Evolutionary conservation across 2,797 vertebrate species (phyloP).

Genomic region (Pteropus rufus): DNA sequence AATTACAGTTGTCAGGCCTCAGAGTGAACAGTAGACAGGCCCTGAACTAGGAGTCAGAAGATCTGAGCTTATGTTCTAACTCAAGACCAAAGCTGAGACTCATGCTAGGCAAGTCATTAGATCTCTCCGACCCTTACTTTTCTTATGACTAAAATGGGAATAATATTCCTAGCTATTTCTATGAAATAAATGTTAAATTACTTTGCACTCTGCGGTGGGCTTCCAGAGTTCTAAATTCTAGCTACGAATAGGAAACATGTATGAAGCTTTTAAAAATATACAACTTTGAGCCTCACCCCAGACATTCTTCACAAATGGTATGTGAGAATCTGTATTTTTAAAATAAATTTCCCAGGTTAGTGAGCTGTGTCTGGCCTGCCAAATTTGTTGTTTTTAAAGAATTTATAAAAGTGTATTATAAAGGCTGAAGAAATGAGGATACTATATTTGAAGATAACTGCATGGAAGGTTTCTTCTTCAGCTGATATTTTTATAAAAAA

Average conservation of each 20-base stretch:
- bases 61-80: not conserved
- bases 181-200: not conserved
- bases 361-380: not conserved
- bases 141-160: not conserved
- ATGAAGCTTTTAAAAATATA: not conserved
- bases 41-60: not conserved
- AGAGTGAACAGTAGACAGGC: not conserved
- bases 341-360: conserved; percentile 56
- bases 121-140: not conserved
- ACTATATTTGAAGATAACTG: not conserved
- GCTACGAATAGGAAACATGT: conserved; percentile 11
- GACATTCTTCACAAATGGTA: conserved; percentile 49
- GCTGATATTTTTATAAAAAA: not conserved
- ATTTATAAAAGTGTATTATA: not conserved
- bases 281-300: not conserved
- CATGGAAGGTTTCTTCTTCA: not conserved
- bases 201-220: not conserved
- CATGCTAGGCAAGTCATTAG: not conserved
- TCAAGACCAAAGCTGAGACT: not conserved
- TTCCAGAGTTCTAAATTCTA: not conserved
- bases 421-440: not conserved
- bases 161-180: not conserved
- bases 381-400: conserved; percentile 24
- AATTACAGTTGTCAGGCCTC: not conserved
- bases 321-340: conserved; percentile 45